Percentiles rank a stretch among this genome's conserved stretches.
phyloP scores from a whole-genome alignment of 2,113 vertebrate species.

The Petroica traversi region DNA sequence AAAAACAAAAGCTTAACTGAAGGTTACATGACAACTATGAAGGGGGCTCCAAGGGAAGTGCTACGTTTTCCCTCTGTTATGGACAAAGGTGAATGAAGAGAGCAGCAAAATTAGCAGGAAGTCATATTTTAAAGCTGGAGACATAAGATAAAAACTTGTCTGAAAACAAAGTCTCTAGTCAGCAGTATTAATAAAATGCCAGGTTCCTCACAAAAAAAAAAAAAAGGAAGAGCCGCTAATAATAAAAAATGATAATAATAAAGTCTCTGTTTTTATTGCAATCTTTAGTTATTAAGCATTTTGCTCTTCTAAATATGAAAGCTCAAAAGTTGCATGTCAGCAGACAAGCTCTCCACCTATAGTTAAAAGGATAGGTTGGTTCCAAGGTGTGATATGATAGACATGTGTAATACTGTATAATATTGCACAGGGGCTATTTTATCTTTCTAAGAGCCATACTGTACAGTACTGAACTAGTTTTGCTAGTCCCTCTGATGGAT shows the following conservation, averaged over 20 bases:
- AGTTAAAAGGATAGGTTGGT: background rate
- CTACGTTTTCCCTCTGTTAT: background rate
- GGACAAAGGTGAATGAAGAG: background rate
- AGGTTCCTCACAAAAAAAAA: background rate
- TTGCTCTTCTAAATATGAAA: background rate
- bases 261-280: background rate
- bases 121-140: background rate
- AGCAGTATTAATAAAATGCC: background rate
- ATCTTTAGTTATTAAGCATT: background rate
- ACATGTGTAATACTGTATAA: background rate
- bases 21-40: background rate
- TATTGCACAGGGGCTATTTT: constrained; percentile 47
- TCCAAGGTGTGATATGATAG: constrained; percentile 6
- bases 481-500: constrained; percentile 56
- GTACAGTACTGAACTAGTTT: constrained; percentile 19
- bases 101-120: background rate
- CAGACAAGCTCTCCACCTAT: background rate
- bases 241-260: background rate
- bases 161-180: background rate
- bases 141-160: background rate
- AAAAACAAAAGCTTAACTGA: background rate
- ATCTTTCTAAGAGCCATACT: constrained; percentile 21
- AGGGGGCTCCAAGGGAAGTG: background rate
- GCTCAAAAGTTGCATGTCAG: background rate
- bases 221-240: background rate